Conservation (phyloP, 2,888 invertebrate species). For the Phorcus lineatus region DNA sequence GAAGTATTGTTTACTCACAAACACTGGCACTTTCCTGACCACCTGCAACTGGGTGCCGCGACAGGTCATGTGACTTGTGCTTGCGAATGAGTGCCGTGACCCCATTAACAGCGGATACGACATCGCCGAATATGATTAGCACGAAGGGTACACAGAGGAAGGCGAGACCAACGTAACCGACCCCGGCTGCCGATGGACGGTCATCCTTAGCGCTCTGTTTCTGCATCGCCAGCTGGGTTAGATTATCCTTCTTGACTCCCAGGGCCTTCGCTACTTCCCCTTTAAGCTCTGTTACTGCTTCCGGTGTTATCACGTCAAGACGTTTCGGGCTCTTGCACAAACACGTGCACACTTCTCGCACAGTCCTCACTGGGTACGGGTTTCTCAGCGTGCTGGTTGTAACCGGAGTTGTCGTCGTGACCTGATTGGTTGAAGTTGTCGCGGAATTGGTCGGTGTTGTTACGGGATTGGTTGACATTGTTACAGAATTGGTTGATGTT, state of each 20-base stretch:
- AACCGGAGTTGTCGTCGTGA: too few relatives aligned
- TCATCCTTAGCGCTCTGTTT: background rate
- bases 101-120: too few relatives aligned
- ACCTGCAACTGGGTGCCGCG: too few relatives aligned
- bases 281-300: background rate
- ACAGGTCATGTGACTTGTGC: too few relatives aligned
- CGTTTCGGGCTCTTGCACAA: background rate
- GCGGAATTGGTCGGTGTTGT: too few relatives aligned
- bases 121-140: background rate
- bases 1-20: too few relatives aligned
- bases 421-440: too few relatives aligned
- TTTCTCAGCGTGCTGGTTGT: background rate
- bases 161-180: background rate
- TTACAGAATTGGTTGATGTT: too few relatives aligned
- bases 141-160: background rate
- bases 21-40: too few relatives aligned
- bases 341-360: background rate
- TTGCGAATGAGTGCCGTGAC: too few relatives aligned
- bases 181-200: background rate
- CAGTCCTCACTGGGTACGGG: background rate
- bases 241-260: background rate
- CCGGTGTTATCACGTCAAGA: background rate
- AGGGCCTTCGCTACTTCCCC: background rate
- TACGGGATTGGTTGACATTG: too few relatives aligned
- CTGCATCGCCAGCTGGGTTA: background rate